Evolutionary conservation across 2,888 invertebrate genomes (phyloP), one percentile per base, ranked within the genome.

Genomic region (Leucania comma): DNA sequence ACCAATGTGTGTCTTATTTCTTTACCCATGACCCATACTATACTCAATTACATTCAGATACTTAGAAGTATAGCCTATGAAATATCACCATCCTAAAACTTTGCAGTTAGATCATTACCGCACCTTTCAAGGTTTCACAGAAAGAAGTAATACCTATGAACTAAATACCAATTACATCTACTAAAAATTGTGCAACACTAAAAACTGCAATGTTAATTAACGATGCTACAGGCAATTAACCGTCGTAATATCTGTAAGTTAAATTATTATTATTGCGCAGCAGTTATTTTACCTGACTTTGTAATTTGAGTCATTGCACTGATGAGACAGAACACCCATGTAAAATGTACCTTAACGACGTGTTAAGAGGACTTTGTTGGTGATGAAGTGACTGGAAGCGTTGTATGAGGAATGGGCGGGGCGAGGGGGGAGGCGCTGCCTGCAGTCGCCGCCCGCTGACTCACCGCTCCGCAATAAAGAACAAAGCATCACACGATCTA

Each of bases 401-500:
- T 63, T 69, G 75, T 75, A 61, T 73, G 70, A 68, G 62, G 58
- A 58, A 63, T 73, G 85, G 87, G 86, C 80, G 89, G 85, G 68
- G 74, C 73, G 76, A 80, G 82, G 82, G 84, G 69, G 77, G 76
- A 81, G 84, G 82, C 81, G 77, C 68, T 60, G 70, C 83, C 76
- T 68, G 62, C 38, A 59, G 68, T 48, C 75, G 70, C 84, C 86
- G 78, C 81, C 71, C 73, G 83, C 76, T 86, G 87, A 88, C 81
- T 87, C 89, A 88, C 79, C 54, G 64, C 61, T 17, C 75, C 78
- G 85, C 77, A 76, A 72, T 78, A 72, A 83, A 84, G 78, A 80
- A 87, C 78, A 88, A 89, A 88, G 87, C 89, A 84, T 73, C 85
- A 81, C 73, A 77, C 79, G 80, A 82, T 82, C 81, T 83, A 82